A percentile compares a stretch with the other conserved stretches of the same genome.
These are phyloP conservation scores for Ploceus nigricollis DNA, from an alignment of 2,113 vertebrate genomes.

Conservation along the genomic window DNA sequence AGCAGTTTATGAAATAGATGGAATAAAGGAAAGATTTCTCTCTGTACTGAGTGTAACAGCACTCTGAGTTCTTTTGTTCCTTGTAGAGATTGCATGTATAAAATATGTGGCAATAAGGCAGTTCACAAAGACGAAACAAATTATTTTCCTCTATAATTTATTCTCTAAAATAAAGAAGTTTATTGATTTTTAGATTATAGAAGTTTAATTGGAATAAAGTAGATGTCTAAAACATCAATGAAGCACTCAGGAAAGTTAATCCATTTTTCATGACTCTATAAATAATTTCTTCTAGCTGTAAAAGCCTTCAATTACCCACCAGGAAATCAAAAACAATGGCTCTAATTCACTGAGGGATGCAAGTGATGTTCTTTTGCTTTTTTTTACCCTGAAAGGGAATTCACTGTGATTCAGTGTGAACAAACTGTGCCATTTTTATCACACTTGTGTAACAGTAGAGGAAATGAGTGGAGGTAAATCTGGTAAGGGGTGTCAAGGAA, in stretches of 20 bases:
- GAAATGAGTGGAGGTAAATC: neutral
- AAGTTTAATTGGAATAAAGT: constrained; percentile 49
- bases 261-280: constrained; percentile 53
- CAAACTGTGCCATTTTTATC: neutral
- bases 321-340: constrained; percentile 56
- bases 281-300: constrained; percentile 52
- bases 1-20: neutral
- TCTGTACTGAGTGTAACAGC: neutral
- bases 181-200: constrained; percentile 50
- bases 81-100: neutral
- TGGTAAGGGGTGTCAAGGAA: neutral
- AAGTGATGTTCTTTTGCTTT: constrained; percentile 1
- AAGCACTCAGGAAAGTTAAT: constrained; percentile 43
- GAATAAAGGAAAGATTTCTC: neutral
- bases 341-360: constrained; percentile 19
- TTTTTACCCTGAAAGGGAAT: neutral
- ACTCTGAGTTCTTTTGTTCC: neutral
- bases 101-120: constrained; percentile 38
- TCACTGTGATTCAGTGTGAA: neutral
- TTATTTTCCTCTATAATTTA: constrained; percentile 25
- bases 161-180: constrained; percentile 25
- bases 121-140: constrained; percentile 28
- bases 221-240: constrained; percentile 24
- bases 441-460: neutral
- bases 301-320: constrained; percentile 49